Conservation (phyloP, 2,797 vertebrate genomes). For the Melanotaenia trifasciata region DNA sequence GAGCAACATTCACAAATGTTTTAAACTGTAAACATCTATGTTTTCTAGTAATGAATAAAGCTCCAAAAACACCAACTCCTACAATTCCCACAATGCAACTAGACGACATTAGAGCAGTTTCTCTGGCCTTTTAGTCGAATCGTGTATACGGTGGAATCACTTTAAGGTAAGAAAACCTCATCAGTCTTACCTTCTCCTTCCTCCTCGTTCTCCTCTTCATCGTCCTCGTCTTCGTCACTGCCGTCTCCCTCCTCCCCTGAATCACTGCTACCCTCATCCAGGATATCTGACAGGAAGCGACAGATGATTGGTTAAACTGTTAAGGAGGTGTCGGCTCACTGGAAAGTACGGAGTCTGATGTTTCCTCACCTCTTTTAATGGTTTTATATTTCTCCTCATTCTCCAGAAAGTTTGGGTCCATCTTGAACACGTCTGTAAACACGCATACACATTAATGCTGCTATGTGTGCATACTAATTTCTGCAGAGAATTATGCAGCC, state of each 20-base stretch:
- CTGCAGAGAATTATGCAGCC: neutral
- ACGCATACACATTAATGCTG: constrained; percentile 28
- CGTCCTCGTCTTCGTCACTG: constrained; percentile 89
- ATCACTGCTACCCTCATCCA: constrained; percentile 95
- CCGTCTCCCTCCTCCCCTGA: constrained; percentile 90
- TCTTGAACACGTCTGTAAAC: constrained; percentile 93
- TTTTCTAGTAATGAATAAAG: no score
- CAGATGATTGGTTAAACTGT: constrained; percentile 32
- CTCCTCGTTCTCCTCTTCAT: constrained; percentile 82
- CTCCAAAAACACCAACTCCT: no score
- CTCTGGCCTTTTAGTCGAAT: no score
- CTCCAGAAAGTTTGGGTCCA: constrained; percentile 95
- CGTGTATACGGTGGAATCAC: no score
- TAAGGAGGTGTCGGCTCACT: neutral
- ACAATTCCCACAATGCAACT: no score
- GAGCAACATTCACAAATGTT: no score
- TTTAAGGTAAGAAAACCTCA: no score
- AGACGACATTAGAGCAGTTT: no score
- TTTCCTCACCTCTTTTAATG: constrained; percentile 90
- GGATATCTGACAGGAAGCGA: constrained; percentile 87
- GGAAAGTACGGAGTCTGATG: neutral
- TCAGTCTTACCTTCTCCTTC: constrained; percentile 66
- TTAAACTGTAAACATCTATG: no score
- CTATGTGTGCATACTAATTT: neutral
- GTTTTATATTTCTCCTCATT: constrained; percentile 97